Percentiles rank a stretch among this genome's conserved stretches.
phyloP scores from a whole-genome alignment of 2,113 vertebrate species.

The Xerus inauris region DNA sequence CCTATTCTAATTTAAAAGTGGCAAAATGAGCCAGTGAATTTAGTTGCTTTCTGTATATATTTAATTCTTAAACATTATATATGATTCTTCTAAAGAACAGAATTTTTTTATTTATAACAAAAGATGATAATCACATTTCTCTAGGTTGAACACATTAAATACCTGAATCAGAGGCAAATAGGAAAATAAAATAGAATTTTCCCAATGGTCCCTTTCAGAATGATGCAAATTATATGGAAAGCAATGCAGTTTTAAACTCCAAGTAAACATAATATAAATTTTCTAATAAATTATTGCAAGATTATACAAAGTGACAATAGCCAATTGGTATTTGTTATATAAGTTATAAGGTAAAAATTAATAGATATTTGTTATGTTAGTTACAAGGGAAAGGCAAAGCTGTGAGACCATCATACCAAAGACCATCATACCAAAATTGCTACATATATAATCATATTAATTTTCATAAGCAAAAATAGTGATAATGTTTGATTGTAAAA shows the following conservation, averaged over 20 bases:
- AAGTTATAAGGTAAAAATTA: background rate
- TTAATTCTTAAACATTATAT: background rate
- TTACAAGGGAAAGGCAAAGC: constrained; percentile 14
- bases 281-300: background rate
- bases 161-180: background rate
- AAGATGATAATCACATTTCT: background rate
- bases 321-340: background rate
- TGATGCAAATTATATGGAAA: constrained; percentile 1
- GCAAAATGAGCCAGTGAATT: background rate
- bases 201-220: background rate
- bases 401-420: background rate
- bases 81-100: background rate
- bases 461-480: background rate
- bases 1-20: background rate
- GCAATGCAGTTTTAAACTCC: background rate
- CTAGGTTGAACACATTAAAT: background rate
- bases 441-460: constrained; percentile 5
- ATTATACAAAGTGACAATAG: background rate
- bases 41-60: background rate
- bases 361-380: background rate
- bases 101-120: background rate
- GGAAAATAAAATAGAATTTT: background rate
- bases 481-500: background rate
- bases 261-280: background rate
- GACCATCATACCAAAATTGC: background rate